phyloP scores from a whole-genome alignment of 1,140 invertebrate genomes.

The Apis mellifera region DNA sequence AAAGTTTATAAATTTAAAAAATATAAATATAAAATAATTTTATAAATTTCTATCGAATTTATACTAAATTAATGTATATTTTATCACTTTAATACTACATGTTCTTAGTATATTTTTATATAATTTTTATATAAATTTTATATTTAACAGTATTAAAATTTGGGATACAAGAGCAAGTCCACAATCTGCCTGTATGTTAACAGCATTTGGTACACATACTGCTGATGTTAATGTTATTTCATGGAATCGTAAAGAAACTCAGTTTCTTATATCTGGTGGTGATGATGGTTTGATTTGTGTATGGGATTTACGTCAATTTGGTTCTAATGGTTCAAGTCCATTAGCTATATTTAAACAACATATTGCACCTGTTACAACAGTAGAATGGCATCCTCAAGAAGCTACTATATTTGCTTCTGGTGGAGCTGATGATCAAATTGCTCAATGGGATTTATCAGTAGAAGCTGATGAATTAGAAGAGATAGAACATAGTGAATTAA shows the following conservation, averaged over 20 bases:
- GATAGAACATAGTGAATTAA: constrained; percentile 82
- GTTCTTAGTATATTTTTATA: constrained; percentile 10
- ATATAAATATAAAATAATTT: no score
- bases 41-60: constrained; percentile 9
- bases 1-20: no score
- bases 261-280: constrained; percentile 86
- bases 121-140: background rate
- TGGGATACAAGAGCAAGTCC: constrained; percentile 94
- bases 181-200: constrained; percentile 95
- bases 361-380: constrained; percentile 93
- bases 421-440: constrained; percentile 97
- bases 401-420: constrained; percentile 95
- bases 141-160: constrained; percentile 87
- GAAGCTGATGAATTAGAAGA: constrained; percentile 88
- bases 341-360: constrained; percentile 98
- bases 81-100: constrained; percentile 18
- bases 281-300: constrained; percentile 97
- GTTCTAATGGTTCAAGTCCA: constrained; percentile 86
- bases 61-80: background rate
- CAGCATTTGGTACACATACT: constrained; percentile 92
- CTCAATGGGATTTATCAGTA: constrained; percentile 97
- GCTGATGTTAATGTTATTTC: constrained; percentile 98
- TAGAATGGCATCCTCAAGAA: constrained; percentile 98
- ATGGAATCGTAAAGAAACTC: constrained; percentile 95
- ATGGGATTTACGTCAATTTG: constrained; percentile 97